Conservation (phyloP, 2,797 vertebrate species). For the Coendou prehensilis region DNA sequence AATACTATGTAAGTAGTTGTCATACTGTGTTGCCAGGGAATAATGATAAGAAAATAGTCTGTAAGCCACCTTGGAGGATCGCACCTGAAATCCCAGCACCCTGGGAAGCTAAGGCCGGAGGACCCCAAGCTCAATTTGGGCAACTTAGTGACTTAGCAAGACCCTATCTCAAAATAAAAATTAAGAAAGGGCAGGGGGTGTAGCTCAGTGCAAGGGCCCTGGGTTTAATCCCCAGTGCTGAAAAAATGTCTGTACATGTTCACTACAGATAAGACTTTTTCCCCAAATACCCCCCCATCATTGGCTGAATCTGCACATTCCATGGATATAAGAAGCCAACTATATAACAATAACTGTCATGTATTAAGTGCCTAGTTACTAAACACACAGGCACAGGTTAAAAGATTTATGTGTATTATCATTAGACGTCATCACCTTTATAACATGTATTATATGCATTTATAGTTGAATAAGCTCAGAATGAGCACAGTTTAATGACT, state of each 20-base stretch:
- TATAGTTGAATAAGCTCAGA: conserved; percentile 7
- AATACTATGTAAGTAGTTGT: not conserved
- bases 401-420: not conserved
- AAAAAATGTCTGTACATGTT: not conserved
- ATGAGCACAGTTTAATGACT: conserved; percentile 11
- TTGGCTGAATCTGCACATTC: not conserved
- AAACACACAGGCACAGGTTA: not conserved
- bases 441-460: not conserved
- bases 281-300: not conserved
- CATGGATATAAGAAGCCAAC: no score
- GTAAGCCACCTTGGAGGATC: not conserved
- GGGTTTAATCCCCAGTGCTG: not conserved
- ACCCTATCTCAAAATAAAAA: not conserved
- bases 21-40: not conserved
- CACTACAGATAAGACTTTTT: not conserved
- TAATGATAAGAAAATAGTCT: not conserved
- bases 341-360: not conserved
- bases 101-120: not conserved
- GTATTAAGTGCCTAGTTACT: not conserved
- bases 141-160: not conserved
- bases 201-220: not conserved
- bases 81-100: not conserved
- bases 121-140: not conserved
- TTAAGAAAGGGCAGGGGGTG: not conserved
- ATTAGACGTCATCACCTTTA: not conserved